Conservation (phyloP, 2,888 invertebrate genomes). For the Ryuthela nishihirai region DNA sequence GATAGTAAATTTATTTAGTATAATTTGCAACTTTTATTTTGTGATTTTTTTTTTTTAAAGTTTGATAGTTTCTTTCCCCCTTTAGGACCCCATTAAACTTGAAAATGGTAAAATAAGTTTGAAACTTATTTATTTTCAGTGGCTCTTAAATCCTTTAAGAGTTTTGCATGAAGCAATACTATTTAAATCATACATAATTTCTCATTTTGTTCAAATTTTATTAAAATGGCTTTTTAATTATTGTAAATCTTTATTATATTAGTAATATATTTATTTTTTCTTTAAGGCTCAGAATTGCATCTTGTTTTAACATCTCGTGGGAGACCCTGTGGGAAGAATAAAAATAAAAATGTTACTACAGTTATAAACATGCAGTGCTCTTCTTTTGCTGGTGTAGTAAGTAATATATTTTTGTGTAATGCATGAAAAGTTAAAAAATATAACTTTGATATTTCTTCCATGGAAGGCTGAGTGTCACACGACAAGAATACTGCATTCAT, state of each 20-base stretch:
- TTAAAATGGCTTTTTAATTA: neutral
- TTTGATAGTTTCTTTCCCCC: neutral
- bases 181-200: neutral
- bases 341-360: slow-evolving; percentile 39
- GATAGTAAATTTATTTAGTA: too few relatives aligned
- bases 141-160: too few relatives aligned
- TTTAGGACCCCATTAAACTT: too few relatives aligned
- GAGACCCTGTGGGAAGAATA: slow-evolving; percentile 40
- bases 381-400: slow-evolving; percentile 20
- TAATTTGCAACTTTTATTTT: too few relatives aligned
- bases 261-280: neutral
- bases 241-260: neutral
- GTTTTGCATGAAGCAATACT: too few relatives aligned
- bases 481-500: too few relatives aligned
- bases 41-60: neutral
- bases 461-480: too few relatives aligned
- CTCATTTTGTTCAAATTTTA: neutral
- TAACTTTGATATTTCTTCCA: too few relatives aligned
- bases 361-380: slow-evolving; percentile 35
- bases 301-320: slow-evolving; percentile 18
- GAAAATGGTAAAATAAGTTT: too few relatives aligned
- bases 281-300: slow-evolving; percentile 32
- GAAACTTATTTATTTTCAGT: neutral
- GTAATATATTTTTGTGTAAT: too few relatives aligned
- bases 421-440: too few relatives aligned